phyloP scores from a whole-genome alignment of 2,113 vertebrate species.

The Entelurus aequoreus region DNA sequence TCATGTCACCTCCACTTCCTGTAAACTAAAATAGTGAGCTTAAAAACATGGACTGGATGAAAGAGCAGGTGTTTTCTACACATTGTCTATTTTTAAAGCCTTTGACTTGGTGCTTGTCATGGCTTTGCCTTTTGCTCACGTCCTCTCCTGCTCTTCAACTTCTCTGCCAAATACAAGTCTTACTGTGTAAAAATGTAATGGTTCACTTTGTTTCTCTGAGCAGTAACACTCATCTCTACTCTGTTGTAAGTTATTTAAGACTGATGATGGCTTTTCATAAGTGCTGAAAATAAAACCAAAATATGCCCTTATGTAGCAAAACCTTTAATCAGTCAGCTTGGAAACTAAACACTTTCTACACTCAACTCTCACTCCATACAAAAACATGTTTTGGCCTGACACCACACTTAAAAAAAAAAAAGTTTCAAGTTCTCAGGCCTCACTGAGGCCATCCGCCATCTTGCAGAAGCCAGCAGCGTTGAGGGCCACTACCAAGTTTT shows the following conservation, averaged over 20 bases:
- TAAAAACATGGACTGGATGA: conserved; percentile 47
- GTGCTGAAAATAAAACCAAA: conserved; percentile 73
- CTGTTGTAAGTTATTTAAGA: conserved; percentile 74
- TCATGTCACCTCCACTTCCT: conserved; percentile 13
- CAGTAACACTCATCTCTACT: conserved; percentile 54
- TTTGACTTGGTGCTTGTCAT: conserved; percentile 58
- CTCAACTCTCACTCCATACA: neutral
- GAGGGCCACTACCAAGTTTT: conserved; percentile 78
- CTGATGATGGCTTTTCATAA: conserved; percentile 84
- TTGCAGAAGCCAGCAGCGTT: conserved; percentile 78
- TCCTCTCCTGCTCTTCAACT: neutral
- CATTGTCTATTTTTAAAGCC: conserved; percentile 71
- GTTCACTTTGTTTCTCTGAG: conserved; percentile 35
- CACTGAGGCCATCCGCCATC: conserved; percentile 78
- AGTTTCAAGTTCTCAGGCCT: conserved; percentile 35
- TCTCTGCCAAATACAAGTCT: conserved; percentile 49
- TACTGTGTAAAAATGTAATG: conserved; percentile 6
- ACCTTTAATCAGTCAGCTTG: conserved; percentile 27
- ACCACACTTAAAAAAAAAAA: conserved; percentile 31
- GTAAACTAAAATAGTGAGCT: conserved; percentile 43
- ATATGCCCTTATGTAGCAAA: conserved; percentile 68
- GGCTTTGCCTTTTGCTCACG: neutral
- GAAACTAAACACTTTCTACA: neutral
- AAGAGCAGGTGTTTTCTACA: conserved; percentile 66
- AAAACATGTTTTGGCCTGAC: conserved; percentile 51